Conservation (phyloP, 2,113 vertebrate species). For the Baryphthengus martii region DNA sequence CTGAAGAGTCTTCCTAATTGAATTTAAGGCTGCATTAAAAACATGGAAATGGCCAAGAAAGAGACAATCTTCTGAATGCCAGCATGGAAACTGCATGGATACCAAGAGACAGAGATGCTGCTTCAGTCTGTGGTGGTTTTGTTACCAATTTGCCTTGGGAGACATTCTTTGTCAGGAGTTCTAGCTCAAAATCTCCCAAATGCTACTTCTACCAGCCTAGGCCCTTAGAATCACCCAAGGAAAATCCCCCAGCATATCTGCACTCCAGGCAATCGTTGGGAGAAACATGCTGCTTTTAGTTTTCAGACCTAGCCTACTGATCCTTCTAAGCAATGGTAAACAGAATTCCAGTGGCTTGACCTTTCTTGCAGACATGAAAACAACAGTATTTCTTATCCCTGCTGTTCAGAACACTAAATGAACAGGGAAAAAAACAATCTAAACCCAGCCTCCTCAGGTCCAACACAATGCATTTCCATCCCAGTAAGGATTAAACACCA, state of each 20-base stretch:
- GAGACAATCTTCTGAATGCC: neutral
- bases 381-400: conserved; percentile 16
- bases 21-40: neutral
- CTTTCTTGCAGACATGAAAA: conserved; percentile 40
- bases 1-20: neutral
- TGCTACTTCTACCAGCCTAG: neutral
- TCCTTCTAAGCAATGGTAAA: neutral
- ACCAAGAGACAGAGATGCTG: neutral
- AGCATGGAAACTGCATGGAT: neutral
- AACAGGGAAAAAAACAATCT: neutral
- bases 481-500: neutral
- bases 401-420: neutral
- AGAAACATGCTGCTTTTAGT: neutral
- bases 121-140: neutral
- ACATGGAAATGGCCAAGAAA: neutral
- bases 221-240: neutral
- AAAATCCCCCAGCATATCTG: neutral
- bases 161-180: neutral
- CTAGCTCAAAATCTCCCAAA: conserved; percentile 7
- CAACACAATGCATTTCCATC: neutral
- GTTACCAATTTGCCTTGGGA: neutral
- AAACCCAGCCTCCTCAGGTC: neutral
- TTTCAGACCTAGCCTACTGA: neutral
- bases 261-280: neutral
- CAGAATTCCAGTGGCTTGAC: conserved; percentile 52